Evolutionary conservation across 1,140 invertebrate species (phyloP), one percentile per base, ranked within the genome.

Genomic region (Olivierus martensii): DNA sequence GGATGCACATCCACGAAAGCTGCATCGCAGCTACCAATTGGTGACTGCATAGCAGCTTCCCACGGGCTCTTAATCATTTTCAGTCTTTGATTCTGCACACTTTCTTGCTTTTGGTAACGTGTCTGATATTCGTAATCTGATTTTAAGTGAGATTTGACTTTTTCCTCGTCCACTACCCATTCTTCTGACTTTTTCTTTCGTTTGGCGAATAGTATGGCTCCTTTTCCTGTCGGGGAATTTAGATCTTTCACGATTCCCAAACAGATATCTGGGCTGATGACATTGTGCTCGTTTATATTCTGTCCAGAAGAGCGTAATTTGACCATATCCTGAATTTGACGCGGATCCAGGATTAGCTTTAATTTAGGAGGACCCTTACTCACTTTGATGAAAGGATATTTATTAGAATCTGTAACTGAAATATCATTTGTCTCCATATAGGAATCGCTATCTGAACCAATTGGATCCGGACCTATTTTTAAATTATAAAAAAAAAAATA

Each of bases 191-290:
- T 78, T 74, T 83, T 84, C 65, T 84, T 80, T 44, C 87, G 76
- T 66, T 88, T 88, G 17, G 84, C 84, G 71, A 90, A 90, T 61
- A 90, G 75, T 69, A 85, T 82, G 14, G 85, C 86, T 52, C 85
- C 83, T 75, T 83, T 81, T 64, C 82, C 83, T 64, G 75, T 79
- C 21, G 83, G 81, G 57, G 79, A 78, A 62, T 86, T 81, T 37
- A 87, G 70, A 64, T 84, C 83, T 54, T 78, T 79, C 15, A 85
- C 82, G 49, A 87, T 76, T 57, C 79, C 78, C 50, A 79, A 78
- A 65, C 81, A 82, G 37, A 81, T 73, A 49, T 78, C 77, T 6
- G 83, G 58, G 75, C 82, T 59, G 79, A 69, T 28, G 72, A 75
- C 53, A 61, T 72, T 73, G 46, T 75, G 75, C 52, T 82, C 76